These are phyloP conservation scores for Pelmatolapia mariae DNA, from an alignment of 2,113 vertebrate species.

Conservation along the genomic window DNA sequence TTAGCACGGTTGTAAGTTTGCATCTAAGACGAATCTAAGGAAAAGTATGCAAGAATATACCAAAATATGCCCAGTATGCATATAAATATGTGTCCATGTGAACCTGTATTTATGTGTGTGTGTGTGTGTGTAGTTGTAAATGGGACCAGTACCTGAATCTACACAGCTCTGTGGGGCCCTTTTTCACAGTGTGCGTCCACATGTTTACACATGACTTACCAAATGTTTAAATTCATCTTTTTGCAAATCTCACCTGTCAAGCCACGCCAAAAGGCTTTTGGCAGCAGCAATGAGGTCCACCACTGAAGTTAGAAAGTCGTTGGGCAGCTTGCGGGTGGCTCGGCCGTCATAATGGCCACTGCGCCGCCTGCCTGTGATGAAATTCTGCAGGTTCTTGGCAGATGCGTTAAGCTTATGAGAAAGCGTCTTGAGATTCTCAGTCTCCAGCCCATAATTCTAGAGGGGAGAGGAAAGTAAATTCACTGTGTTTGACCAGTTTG, in stretches of 20 bases:
- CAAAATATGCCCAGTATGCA: not conserved
- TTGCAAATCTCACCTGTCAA: conserved; percentile 84
- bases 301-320: conserved; percentile 94
- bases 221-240: not conserved
- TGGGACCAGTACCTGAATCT: not conserved
- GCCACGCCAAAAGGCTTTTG: conserved; percentile 91
- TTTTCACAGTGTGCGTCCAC: not conserved
- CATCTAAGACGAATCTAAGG: not conserved
- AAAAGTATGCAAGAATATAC: not conserved
- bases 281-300: conserved; percentile 96
- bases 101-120: not conserved
- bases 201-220: not conserved
- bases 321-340: conserved; percentile 86
- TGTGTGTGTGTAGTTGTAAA: not conserved
- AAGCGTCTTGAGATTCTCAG: conserved; percentile 93
- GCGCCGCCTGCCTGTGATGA: conserved; percentile 83
- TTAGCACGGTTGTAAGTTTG: not conserved
- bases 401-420: conserved; percentile 88
- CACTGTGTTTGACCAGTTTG: conserved; percentile 8
- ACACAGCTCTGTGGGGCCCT: not conserved
- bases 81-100: not conserved
- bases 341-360: conserved; percentile 84
- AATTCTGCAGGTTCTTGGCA: conserved; percentile 93
- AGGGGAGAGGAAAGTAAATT: not conserved
- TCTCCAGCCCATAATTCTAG: conserved; percentile 97